Conservation (phyloP, 2,113 vertebrate genomes). For the Alosa alosa region DNA sequence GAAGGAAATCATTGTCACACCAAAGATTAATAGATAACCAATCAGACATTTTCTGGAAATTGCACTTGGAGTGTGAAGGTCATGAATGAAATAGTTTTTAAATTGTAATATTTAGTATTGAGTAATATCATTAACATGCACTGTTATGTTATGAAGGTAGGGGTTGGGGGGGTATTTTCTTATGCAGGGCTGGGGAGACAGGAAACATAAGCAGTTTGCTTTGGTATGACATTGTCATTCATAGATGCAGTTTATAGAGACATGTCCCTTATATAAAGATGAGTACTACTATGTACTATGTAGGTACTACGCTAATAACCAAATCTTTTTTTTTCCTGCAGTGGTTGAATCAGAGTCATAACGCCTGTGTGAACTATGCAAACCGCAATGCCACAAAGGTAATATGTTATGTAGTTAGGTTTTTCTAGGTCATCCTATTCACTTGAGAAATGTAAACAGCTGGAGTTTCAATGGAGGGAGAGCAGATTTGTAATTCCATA, state of each 20-base stretch:
- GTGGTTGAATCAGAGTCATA: constrained; percentile 99
- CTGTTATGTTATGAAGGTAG: background rate
- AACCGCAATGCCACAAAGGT: constrained; percentile 98
- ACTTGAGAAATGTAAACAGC: constrained; percentile 17
- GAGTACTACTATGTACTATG: background rate
- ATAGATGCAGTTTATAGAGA: too few relatives aligned
- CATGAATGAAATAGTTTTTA: background rate
- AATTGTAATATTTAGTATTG: too few relatives aligned
- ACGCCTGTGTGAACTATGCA: constrained; percentile 96
- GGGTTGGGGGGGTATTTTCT: background rate
- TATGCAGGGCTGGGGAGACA: too few relatives aligned
- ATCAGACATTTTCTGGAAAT: background rate
- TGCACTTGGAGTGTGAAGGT: background rate
- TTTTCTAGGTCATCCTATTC: constrained; percentile 27
- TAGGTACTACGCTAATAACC: background rate
- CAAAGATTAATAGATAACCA: background rate
- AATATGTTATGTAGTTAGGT: constrained; percentile 29
- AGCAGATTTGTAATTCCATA: constrained; percentile 34
- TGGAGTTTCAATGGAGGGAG: constrained; percentile 29
- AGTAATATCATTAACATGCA: background rate
- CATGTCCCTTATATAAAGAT: background rate
- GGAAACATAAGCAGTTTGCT: too few relatives aligned
- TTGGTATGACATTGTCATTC: too few relatives aligned
- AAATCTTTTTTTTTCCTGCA: constrained; percentile 53
- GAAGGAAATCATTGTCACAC: background rate